Evolutionary conservation across 2,797 vertebrate species (phyloP).

Genomic region (Coranthus polyacanthus): DNA sequence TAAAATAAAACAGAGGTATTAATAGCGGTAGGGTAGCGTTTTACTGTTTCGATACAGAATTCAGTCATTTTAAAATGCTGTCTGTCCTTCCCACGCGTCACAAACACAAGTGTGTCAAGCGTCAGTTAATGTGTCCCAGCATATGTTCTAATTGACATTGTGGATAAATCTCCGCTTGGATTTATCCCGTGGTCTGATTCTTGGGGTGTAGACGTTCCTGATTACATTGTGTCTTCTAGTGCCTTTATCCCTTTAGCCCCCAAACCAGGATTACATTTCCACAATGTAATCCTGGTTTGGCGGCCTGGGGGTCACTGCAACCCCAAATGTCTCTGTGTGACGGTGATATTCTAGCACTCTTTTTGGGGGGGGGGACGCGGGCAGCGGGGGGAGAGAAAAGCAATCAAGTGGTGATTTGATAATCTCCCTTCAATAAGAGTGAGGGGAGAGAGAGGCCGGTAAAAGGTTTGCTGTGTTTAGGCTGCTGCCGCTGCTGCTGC

Average conservation of each 20-base stretch:
- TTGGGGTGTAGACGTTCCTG: conserved; percentile 67
- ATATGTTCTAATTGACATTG: conserved; percentile 67
- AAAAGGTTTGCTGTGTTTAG: conserved; percentile 49
- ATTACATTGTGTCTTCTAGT: conserved; percentile 70
- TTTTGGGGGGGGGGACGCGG: neutral
- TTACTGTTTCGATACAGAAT: neutral
- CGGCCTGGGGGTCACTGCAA: conserved; percentile 44
- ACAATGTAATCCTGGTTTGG: conserved; percentile 62
- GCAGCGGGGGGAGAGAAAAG: neutral
- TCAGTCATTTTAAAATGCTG: neutral
- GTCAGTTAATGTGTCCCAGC: conserved; percentile 33
- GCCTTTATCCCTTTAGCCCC: conserved; percentile 72
- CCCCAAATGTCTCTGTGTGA: conserved; percentile 53
- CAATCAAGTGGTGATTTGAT: conserved; percentile 69
- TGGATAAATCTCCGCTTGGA: conserved; percentile 62
- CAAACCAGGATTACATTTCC: conserved; percentile 76
- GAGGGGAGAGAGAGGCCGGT: conserved; percentile 32
- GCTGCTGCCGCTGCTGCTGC: conserved; percentile 51
- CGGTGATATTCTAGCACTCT: conserved; percentile 37
- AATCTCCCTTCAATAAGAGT: conserved; percentile 57
- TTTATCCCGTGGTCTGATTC: conserved; percentile 63
- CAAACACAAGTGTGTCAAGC: conserved; percentile 8
- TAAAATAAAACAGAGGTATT: too few species aligned
- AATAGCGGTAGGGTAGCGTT: neutral
- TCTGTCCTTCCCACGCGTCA: neutral